Evolutionary conservation across 2,113 vertebrate genomes (phyloP), one percentile per base, ranked within the genome.

Genomic region (Sorex fumeus): DNA sequence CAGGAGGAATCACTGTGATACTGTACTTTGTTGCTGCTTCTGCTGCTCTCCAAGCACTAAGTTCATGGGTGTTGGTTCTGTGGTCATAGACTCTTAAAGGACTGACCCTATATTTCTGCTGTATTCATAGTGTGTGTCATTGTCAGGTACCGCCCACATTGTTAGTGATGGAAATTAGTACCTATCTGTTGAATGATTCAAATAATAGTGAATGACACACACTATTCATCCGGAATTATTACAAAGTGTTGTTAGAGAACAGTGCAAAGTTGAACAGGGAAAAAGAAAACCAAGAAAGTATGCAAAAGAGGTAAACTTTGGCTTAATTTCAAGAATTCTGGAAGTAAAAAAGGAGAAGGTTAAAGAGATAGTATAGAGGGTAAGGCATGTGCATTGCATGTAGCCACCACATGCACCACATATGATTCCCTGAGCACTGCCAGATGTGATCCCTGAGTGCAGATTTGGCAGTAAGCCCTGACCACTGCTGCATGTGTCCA

Each of bases 151-250:
- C 21, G 1, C 8, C 8, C 70, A 72, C 5, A 19, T 60, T 60
- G 21, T 60, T 60, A 87, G 30, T 81, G 30, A 40, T 11, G 12
- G n/a, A 66, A 47, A 66, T 32, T 34, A 74, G 28, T 60, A 60
- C 19, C 25, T 62, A 32, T 86, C 79, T 88, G 76, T 57, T 92
- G 62, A 91, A 70, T 45, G 66, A 86, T 53, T 79, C 25, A 74
- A 43, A 71, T 28, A 71, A 11, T 90, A 88, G 76, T 87, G 21
- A 92, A 69, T 88, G 45, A 13, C 43, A 60, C n/a, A 13, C 43
- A 60, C n/a, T 21, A 80, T 43, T 62, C 66, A 43, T 8, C 66
- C 43, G 32, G 21, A 45, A 85, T 82, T 90, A 82, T 86, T 82
- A 64, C 70, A 12, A 88, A n/a, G 34, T 50, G 23, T 60, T 36